A percentile compares a stretch with the other conserved stretches of the same genome.
These are phyloP conservation scores for Campoletis sonorensis DNA, from an alignment of 1,140 invertebrate species.

Conservation along the genomic window DNA sequence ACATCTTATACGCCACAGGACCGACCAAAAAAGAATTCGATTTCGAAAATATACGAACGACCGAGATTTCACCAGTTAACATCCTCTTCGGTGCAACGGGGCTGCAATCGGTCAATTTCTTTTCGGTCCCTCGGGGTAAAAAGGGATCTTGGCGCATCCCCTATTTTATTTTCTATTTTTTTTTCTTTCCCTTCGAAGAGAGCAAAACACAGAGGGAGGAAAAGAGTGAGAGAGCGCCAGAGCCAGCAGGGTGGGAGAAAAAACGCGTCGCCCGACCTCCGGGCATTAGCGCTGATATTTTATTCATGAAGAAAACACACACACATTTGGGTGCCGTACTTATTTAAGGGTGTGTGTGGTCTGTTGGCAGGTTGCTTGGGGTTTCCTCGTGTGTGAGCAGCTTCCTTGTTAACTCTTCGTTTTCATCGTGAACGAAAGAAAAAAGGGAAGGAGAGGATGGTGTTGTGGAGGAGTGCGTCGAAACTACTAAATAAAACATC, in stretches of 20 bases:
- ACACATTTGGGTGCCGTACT: not conserved
- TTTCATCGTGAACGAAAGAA: conserved; percentile 16
- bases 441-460: conserved; percentile 9
- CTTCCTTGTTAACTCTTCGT: not conserved
- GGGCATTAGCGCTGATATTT: conserved; percentile 76
- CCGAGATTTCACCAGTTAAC: no score
- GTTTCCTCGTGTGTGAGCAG: conserved; percentile 31
- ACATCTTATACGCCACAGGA: no score
- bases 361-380: not conserved
- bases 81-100: conserved; percentile 60
- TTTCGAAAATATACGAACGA: no score
- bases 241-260: conserved; percentile 65
- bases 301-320: conserved; percentile 73
- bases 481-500: conserved; percentile 76
- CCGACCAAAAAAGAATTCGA: no score
- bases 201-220: no score
- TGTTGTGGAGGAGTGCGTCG: conserved; percentile 23
- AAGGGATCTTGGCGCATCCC: not conserved
- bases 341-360: not conserved
- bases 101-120: conserved; percentile 67
- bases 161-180: conserved; percentile 23
- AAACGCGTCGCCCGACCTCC: conserved; percentile 72
- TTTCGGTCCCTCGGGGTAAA: conserved; percentile 44
- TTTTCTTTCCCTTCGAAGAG: conserved; percentile 49
- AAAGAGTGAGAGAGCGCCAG: conserved; percentile 35